Base-by-base conservation (phyloP, 2,797 vertebrate genomes). In the Pitangus sulphuratus region DNA sequence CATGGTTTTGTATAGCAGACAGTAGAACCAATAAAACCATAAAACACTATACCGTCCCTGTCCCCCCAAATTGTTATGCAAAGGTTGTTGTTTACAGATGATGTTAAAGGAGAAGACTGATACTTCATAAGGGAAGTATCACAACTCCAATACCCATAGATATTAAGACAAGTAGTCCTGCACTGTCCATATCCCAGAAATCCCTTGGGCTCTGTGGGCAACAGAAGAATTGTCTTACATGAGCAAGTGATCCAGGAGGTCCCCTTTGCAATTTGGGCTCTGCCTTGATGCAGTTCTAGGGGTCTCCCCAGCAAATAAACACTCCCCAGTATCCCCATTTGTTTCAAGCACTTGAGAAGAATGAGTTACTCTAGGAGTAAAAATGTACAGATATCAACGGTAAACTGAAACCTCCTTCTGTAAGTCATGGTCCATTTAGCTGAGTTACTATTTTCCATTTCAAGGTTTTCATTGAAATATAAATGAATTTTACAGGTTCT, bases 351-450 rank as follows among this genome's bases (percentile, higher is more conserved):
- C 25, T 3, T 37, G 61, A 86, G 68, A 87, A 39, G 47, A 68
- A 53, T 13, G 14, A 80, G 30, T 42, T 54, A 42, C 7, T 76
- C 17, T 8, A 68, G 28, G 5, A 58, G 31, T 28, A 35, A 84
- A 88, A 88, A 70, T 15, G 19, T 18, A 62, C 8, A 61, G 62
- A 84, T 66, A 77, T n/a, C 8, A 86, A 79, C 1, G 6, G 20
- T 26, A 88, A 91, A 68, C 12, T 21, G 13, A 57, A 78, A 84
- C 11, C 3, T 45, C 14, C 7, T 64, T 40, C 35, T 48, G 3
- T 17, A 19, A 51, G 33, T 61, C 40, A 72, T 1, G 12, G 6
- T 12, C 40, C 0, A 0, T 48, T 89, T 64, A 74, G 2, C 3
- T 42, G 48, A 75, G 19, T 42, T 89, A 16, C 8, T 71, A 60